Evolutionary conservation across 2,888 invertebrate species (phyloP), one percentile per base, ranked within the genome.

Genomic region (Chrysotoxum bicinctum): DNA sequence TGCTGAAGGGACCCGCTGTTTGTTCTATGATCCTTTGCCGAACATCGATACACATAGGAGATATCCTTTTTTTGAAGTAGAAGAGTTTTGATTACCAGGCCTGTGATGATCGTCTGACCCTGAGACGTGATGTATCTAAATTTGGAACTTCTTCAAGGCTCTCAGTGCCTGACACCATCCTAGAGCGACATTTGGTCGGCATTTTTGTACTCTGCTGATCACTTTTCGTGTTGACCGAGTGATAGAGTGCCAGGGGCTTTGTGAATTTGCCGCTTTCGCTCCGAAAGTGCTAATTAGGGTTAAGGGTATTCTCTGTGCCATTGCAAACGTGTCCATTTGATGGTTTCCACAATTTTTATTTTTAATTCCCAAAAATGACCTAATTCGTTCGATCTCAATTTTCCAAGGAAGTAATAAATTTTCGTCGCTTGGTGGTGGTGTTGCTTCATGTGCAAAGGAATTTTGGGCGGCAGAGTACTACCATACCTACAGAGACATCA

Each of bases 251-350:
- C 35, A 72, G 66, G 66, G 21, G 37, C 77, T 79, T 64, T 62
- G 26, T 66, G 23, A 72, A 48, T 68, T n/a, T 32, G 75, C 84
- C 84, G 79, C 83, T 50, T 58, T 72, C 66, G 70, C 70, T 75
- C 48, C 58, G 35, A 79, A 68, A 23, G 84, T 84, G 84, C 84
- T 84, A 84, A 84, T 84, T 84, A 79, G 75, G 79, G 79, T 70
- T 19, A 50, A 43, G 26, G 40, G 30, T 54, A 37, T 35, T 52
- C 8, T 3, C 6, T 21, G 12, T 12, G 21, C 19, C 8, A 52
- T 62, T 45, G 19, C 35, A 50, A 66, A 73, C 77, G 62, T 79
- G 77, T 79, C 79, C 79, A 79, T 50, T 75, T 72, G 74, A 78
- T 74, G 52, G 43, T 66, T 68, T 14, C 16, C 60, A 56, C 37